Evolutionary conservation across 2,888 invertebrate genomes (phyloP).

Genomic region (Synergus gifuensis): DNA sequence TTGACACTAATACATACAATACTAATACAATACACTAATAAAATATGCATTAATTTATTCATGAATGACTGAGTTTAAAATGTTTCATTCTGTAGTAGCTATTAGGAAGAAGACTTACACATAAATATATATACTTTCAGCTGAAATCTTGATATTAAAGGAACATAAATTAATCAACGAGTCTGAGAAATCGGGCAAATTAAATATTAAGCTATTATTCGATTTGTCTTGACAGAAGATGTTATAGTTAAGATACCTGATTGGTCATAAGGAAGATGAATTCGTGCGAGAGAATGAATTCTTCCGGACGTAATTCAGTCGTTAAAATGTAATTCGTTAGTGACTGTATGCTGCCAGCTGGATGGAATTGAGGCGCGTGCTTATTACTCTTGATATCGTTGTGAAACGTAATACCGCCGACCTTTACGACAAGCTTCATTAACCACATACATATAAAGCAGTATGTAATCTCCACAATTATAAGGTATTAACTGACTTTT

Average conservation of each 20-base stretch:
- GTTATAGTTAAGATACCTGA: not conserved
- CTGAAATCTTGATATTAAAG: not conserved
- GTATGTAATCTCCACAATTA: constrained; percentile 12
- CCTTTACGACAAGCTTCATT: constrained; percentile 53
- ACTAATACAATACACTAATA: too few relatives aligned
- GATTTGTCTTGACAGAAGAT: constrained; percentile 1
- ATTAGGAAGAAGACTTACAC: too few relatives aligned
- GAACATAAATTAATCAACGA: not conserved
- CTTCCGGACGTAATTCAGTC: constrained; percentile 63
- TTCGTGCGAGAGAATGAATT: constrained; percentile 58
- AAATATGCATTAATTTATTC: too few relatives aligned
- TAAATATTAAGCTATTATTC: not conserved
- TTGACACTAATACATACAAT: too few relatives aligned
- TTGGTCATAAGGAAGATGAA: constrained; percentile 5
- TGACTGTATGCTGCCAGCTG: constrained; percentile 62
- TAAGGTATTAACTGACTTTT: not conserved
- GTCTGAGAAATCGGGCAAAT: not conserved
- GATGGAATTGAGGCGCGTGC: constrained; percentile 70
- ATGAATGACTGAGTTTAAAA: too few relatives aligned
- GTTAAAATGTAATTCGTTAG: constrained; percentile 52
- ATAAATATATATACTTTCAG: too few relatives aligned
- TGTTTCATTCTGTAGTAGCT: too few relatives aligned
- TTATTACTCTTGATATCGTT: constrained; percentile 68
- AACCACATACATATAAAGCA: constrained; percentile 27
- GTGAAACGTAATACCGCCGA: constrained; percentile 67